Percentiles rank a stretch among this genome's conserved stretches.
These are phyloP conservation scores for Mesopsocus fuscifrons DNA, from an alignment of 2,888 invertebrate species.

Conservation along the genomic window DNA sequence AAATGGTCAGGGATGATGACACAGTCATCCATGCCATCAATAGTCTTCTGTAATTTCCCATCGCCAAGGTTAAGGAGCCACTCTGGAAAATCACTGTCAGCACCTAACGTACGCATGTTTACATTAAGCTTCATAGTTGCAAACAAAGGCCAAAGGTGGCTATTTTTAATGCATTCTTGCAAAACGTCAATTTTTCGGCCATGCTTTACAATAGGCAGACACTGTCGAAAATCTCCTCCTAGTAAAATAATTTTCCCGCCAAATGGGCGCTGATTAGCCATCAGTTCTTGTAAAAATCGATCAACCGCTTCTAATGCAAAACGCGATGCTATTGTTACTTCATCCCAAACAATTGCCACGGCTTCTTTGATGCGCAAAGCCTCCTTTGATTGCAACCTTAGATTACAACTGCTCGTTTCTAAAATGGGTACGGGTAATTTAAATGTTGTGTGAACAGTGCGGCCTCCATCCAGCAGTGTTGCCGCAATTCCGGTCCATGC, in stretches of 20 bases:
- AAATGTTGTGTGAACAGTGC: conserved; percentile 19
- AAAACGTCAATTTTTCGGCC: background rate
- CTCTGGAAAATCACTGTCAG: background rate
- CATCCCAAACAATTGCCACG: conserved; percentile 17
- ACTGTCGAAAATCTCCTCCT: conserved; percentile 13
- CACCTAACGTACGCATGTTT: background rate
- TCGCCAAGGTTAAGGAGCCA: background rate
- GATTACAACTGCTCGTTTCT: conserved; percentile 8
- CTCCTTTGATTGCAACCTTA: conserved; percentile 16
- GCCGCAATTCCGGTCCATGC: conserved; percentile 18
- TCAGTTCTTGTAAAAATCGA: conserved; percentile 17
- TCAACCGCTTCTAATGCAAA: conserved; percentile 16
- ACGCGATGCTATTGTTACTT: conserved; percentile 17
- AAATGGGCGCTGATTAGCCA: conserved; percentile 16
- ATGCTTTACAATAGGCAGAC: conserved; percentile 6
- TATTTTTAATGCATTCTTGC: conserved; percentile 1
- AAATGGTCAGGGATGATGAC: background rate
- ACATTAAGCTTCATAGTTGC: background rate
- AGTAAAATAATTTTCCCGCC: conserved; percentile 17
- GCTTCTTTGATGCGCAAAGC: conserved; percentile 14
- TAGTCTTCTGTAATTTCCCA: background rate
- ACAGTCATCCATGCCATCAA: background rate
- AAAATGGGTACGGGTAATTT: conserved; percentile 15
- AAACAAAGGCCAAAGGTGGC: background rate
- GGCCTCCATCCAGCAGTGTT: too few relatives aligned